Conservation (phyloP, 92 coral and sea anemone species). For the Micromussa lordhowensis region DNA sequence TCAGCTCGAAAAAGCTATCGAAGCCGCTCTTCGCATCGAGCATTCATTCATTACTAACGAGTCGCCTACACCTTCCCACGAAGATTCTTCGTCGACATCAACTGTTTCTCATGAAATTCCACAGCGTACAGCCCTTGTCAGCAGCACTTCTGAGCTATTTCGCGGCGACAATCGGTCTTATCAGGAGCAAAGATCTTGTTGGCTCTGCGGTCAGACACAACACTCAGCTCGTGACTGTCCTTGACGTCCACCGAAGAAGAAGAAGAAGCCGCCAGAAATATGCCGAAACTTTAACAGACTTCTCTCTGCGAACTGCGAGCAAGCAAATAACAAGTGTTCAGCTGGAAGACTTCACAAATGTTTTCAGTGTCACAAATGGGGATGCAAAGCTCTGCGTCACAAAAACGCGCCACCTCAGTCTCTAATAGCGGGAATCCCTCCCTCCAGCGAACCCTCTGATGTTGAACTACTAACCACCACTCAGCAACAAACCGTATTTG, state of each 20-base stretch:
- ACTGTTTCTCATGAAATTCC: constrained; percentile 4
- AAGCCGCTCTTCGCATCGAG: constrained; percentile 38
- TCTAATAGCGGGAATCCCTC: neutral
- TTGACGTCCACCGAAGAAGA: neutral
- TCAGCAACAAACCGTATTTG: neutral
- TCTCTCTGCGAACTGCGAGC: constrained; percentile 40
- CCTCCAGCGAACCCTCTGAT: constrained; percentile 8
- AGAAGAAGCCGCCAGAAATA: constrained; percentile 22
- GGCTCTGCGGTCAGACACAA: constrained; percentile 27
- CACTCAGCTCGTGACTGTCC: constrained; percentile 12
- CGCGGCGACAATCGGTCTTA: neutral
- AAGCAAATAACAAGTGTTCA: constrained; percentile 63
- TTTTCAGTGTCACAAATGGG: constrained; percentile 47
- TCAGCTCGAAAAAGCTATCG: constrained; percentile 58
- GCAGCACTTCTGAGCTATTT: constrained; percentile 1
- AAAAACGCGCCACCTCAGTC: neutral
- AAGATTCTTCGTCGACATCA: constrained; percentile 3
- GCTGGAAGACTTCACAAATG: constrained; percentile 58
- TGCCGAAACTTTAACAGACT: constrained; percentile 60
- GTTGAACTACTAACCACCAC: neutral
- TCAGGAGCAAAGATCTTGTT: constrained; percentile 34
- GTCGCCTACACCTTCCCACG: neutral
- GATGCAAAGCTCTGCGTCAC: constrained; percentile 48
- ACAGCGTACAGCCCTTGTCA: neutral
- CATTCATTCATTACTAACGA: constrained; percentile 11